Percentiles rank a stretch among this genome's conserved stretches.
These are phyloP conservation scores for Megalops cyprinoides DNA, from an alignment of 2,797 vertebrate genomes.

Conservation along the genomic window DNA sequence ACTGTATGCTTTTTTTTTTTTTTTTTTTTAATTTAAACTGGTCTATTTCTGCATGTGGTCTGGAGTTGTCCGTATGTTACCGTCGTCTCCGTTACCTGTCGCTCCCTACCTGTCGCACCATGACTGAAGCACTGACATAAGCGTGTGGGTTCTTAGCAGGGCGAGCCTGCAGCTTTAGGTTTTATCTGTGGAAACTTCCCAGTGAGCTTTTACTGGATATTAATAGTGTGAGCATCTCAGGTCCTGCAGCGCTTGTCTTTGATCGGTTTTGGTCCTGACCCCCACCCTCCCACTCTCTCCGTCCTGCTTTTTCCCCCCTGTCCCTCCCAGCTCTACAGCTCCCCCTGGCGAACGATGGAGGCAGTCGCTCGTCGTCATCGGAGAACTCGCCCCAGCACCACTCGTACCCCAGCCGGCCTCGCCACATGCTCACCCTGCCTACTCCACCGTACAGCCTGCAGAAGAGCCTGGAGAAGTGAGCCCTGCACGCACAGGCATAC, in stretches of 20 bases:
- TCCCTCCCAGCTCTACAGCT: constrained; percentile 82
- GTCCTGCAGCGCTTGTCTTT: not conserved
- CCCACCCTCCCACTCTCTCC: constrained; percentile 8
- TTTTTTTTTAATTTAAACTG: not conserved
- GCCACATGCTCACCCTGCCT: constrained; percentile 85
- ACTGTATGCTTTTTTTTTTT: not conserved
- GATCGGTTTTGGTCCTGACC: not conserved
- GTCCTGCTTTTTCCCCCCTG: not conserved
- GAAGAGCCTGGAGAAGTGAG: constrained; percentile 92
- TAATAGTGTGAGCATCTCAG: too few relatives aligned
- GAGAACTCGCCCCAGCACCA: constrained; percentile 89
- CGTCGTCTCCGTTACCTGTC: not conserved
- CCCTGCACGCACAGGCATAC: not conserved
- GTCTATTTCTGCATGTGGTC: constrained; percentile 20
- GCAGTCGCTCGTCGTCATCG: constrained; percentile 84
- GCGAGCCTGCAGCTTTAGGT: not conserved
- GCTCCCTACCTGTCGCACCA: not conserved
- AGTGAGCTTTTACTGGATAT: not conserved
- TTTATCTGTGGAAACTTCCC: not conserved
- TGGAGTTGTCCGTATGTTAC: not conserved
- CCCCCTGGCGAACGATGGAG: constrained; percentile 88
- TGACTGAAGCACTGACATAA: not conserved
- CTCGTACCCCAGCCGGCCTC: constrained; percentile 77
- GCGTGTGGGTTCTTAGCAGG: not conserved
- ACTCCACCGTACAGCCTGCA: constrained; percentile 80